phyloP scores from a whole-genome alignment of 1,140 invertebrate species.

The Drosophila virilis region DNA sequence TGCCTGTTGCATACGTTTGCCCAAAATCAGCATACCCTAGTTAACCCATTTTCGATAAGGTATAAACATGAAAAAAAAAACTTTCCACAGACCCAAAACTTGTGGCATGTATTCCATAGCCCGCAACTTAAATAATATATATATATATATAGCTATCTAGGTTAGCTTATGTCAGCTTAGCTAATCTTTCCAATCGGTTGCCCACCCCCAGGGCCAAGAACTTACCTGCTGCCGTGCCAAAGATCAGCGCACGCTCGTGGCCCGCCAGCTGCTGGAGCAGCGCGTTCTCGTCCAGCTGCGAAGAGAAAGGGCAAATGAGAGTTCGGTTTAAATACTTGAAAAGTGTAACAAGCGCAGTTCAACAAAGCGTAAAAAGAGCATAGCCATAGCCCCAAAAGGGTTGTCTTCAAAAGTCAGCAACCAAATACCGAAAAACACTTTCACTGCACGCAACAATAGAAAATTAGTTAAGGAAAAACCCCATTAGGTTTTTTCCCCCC shows the following conservation, averaged over 20 bases:
- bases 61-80: background rate
- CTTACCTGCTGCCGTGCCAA: conserved; percentile 62
- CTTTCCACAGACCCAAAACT: background rate
- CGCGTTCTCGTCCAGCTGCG: conserved; percentile 79
- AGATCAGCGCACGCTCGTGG: conserved; percentile 77
- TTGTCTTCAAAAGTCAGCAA: conserved; percentile 30
- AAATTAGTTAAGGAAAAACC: conserved; percentile 66
- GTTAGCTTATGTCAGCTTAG: conserved; percentile 41
- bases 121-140: background rate
- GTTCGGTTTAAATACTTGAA: conserved; percentile 48
- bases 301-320: conserved; percentile 34
- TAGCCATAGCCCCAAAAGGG: conserved; percentile 55
- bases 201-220: conserved; percentile 33
- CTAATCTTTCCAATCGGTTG: conserved; percentile 68
- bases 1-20: too few species aligned
- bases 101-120: background rate
- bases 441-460: conserved; percentile 70
- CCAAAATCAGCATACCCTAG: too few species aligned
- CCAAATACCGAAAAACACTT: conserved; percentile 62
- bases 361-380: conserved; percentile 72
- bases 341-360: conserved; percentile 57
- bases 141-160: background rate
- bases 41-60: too few species aligned
- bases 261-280: conserved; percentile 69
- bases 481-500: conserved; percentile 39